Evolutionary conservation across 2,113 vertebrate genomes (phyloP).

Genomic region (Arizona elegans): DNA sequence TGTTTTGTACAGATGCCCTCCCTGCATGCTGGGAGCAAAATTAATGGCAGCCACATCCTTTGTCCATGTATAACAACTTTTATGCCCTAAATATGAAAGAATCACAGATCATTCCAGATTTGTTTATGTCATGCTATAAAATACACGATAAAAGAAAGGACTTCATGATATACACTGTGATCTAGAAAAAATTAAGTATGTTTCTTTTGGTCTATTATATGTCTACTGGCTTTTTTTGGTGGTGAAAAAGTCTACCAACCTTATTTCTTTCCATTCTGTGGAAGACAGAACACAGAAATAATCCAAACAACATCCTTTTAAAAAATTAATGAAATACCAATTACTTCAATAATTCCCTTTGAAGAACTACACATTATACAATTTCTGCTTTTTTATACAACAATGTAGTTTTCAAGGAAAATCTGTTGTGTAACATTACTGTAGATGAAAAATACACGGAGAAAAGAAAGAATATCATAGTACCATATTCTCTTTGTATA

Average conservation of each 20-base stretch:
- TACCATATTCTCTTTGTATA: constrained; percentile 15
- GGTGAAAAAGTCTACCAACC: not conserved
- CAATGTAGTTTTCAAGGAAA: not conserved
- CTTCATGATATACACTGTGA: not conserved
- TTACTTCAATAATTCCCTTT: constrained; percentile 9
- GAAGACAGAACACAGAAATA: not conserved
- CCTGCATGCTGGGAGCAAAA: not conserved
- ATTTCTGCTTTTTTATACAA: not conserved
- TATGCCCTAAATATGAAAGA: not conserved
- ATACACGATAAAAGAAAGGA: not conserved
- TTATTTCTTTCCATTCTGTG: not conserved
- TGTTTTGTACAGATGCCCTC: not conserved
- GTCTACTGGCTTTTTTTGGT: not conserved
- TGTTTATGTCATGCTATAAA: not conserved
- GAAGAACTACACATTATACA: constrained; percentile 7
- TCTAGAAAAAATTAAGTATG: not conserved
- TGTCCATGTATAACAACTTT: not conserved
- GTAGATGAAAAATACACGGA: not conserved
- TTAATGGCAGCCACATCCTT: not conserved
- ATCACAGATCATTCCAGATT: not conserved
- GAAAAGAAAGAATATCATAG: not conserved
- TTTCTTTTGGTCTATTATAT: not conserved
- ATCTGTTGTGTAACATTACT: not conserved
- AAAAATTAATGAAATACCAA: constrained; percentile 34
- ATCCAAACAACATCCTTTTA: constrained; percentile 14